Conservation (phyloP, 2,888 invertebrate genomes). For the Cheilosia variabilis region DNA sequence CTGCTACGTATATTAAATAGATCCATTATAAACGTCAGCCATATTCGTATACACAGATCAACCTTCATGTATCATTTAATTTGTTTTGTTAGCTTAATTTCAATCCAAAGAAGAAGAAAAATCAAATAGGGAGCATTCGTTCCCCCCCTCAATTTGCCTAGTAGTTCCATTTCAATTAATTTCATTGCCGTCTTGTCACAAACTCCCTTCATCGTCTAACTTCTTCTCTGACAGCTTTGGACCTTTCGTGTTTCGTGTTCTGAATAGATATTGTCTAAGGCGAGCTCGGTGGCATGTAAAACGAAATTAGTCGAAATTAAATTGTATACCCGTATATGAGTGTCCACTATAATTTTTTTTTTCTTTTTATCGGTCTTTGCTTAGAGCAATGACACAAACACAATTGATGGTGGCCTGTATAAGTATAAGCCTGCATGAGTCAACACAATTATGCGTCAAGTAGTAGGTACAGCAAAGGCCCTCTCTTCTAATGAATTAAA, state of each 20-base stretch:
- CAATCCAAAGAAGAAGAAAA: not conserved
- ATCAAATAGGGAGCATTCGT: too few relatives aligned
- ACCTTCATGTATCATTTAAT: not conserved
- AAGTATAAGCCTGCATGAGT: conserved; percentile 64
- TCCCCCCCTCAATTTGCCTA: not conserved
- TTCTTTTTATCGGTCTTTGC: not conserved
- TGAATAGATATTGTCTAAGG: conserved; percentile 42
- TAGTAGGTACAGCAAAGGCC: conserved; percentile 35
- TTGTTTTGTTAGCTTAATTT: not conserved
- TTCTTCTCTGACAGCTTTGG: not conserved
- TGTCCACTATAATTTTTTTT: not conserved
- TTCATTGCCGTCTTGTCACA: conserved; percentile 29
- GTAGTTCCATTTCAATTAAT: conserved; percentile 45
- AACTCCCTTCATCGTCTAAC: not conserved
- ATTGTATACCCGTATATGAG: conserved; percentile 56
- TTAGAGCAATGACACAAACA: conserved; percentile 64
- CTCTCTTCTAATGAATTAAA: conserved; percentile 66
- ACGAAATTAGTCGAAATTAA: conserved; percentile 69
- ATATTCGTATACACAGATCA: not conserved
- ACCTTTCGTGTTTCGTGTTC: conserved; percentile 49
- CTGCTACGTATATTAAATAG: not conserved
- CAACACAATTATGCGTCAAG: conserved; percentile 56
- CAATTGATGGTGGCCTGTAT: conserved; percentile 43
- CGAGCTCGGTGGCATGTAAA: conserved; percentile 55
- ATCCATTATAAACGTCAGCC: not conserved